Percentiles rank a stretch among this genome's conserved stretches.
phyloP scores from a whole-genome alignment of 2,797 vertebrate genomes.

The Erithacus rubecula region DNA sequence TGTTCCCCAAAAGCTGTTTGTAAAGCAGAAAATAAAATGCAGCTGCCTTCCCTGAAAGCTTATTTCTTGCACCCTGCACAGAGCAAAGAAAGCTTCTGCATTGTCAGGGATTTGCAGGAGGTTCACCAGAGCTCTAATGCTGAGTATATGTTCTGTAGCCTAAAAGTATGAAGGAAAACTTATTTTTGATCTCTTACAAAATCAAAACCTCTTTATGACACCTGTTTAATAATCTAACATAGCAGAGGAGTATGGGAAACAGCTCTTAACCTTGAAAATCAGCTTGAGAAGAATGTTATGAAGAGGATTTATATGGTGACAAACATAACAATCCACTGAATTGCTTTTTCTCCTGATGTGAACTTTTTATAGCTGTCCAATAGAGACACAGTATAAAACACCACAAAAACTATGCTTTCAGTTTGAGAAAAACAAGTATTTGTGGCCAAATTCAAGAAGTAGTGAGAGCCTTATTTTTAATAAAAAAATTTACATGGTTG shows the following conservation, averaged over 20 bases:
- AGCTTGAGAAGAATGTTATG: background rate
- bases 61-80: background rate
- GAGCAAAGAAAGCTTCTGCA: background rate
- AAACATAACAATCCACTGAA: constrained; percentile 16
- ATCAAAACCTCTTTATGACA: constrained; percentile 11
- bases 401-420: background rate
- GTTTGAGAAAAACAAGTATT: background rate
- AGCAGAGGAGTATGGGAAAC: constrained; percentile 6
- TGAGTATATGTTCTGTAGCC: background rate
- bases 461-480: background rate
- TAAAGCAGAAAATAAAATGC: background rate
- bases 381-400: background rate
- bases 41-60: background rate
- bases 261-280: constrained; percentile 48
- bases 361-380: background rate
- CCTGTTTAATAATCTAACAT: constrained; percentile 3
- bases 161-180: background rate
- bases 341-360: background rate
- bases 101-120: background rate
- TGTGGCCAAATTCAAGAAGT: background rate
- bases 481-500: background rate
- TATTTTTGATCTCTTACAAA: background rate
- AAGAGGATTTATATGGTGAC: constrained; percentile 31
- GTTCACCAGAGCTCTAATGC: background rate
- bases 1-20: background rate